Percentiles rank a stretch among this genome's conserved stretches.
Conservation (phyloP, 1,140 invertebrate species). For the Microplitis demolitor region DNA sequence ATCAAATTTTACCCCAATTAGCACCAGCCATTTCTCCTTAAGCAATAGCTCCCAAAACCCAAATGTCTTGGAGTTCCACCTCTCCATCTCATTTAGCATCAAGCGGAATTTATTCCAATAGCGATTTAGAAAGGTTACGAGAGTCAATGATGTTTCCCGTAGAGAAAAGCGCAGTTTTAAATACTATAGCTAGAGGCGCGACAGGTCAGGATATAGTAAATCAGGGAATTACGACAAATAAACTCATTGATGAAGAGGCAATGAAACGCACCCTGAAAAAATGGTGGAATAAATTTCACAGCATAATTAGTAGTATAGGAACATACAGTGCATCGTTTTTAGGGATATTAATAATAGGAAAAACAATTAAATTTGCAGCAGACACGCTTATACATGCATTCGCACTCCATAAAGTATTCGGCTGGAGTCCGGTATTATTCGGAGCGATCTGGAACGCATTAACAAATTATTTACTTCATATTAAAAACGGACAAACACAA, state of each 20-base stretch:
- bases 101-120: conserved; percentile 11
- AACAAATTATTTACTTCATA: too few relatives aligned
- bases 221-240: background rate
- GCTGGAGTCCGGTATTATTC: too few relatives aligned
- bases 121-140: background rate
- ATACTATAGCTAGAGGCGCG: conserved; percentile 24
- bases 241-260: conserved; percentile 18
- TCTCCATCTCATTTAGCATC: conserved; percentile 11
- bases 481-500: too few relatives aligned
- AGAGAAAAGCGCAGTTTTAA: conserved; percentile 30
- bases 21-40: too few relatives aligned
- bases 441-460: too few relatives aligned
- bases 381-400: too few relatives aligned
- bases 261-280: background rate
- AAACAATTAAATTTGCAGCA: too few relatives aligned
- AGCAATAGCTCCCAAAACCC: background rate
- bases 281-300: conserved; percentile 20
- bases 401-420: too few relatives aligned
- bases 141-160: conserved; percentile 29
- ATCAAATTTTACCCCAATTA: too few relatives aligned
- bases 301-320: background rate
- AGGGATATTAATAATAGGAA: too few relatives aligned
- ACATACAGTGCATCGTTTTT: too few relatives aligned
- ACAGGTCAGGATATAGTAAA: background rate
- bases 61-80: conserved; percentile 32